phyloP scores from a whole-genome alignment of 2,113 vertebrate species.

The Pycnonotus jocosus region DNA sequence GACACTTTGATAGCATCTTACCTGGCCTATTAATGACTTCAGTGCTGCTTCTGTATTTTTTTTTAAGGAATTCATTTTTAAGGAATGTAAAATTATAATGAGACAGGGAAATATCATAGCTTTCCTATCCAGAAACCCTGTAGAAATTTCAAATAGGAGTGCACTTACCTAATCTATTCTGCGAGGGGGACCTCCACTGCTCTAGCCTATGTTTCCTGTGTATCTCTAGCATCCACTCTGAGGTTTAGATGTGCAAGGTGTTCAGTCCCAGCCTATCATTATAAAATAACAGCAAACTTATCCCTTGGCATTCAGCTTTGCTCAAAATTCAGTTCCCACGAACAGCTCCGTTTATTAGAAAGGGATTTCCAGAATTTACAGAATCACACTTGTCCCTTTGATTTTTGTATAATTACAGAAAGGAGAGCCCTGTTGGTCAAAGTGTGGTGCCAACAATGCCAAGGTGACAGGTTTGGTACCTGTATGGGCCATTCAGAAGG shows the following conservation, averaged over 20 bases:
- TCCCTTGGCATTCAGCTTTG: background rate
- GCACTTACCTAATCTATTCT: background rate
- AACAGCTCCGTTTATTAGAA: background rate
- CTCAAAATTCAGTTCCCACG: background rate
- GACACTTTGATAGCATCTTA: background rate
- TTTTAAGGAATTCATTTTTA: background rate
- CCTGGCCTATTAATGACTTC: background rate
- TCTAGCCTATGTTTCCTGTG: background rate
- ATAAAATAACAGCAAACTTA: background rate
- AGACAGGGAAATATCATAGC: background rate
- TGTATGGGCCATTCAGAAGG: background rate
- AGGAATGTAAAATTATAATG: background rate
- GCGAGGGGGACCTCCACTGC: background rate
- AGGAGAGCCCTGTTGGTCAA: constrained; percentile 33
- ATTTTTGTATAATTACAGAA: constrained; percentile 54
- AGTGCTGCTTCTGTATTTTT: background rate
- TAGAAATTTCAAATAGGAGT: background rate
- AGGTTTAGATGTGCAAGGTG: background rate
- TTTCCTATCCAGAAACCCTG: background rate
- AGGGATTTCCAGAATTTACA: background rate
- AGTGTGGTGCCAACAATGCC: background rate
- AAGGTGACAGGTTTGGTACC: background rate
- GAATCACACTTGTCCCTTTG: constrained; percentile 45
- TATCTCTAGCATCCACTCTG: background rate
- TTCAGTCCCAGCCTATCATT: background rate